Evolutionary conservation across 2,888 invertebrate genomes (phyloP).

Genomic region (Volucella bombylans): DNA sequence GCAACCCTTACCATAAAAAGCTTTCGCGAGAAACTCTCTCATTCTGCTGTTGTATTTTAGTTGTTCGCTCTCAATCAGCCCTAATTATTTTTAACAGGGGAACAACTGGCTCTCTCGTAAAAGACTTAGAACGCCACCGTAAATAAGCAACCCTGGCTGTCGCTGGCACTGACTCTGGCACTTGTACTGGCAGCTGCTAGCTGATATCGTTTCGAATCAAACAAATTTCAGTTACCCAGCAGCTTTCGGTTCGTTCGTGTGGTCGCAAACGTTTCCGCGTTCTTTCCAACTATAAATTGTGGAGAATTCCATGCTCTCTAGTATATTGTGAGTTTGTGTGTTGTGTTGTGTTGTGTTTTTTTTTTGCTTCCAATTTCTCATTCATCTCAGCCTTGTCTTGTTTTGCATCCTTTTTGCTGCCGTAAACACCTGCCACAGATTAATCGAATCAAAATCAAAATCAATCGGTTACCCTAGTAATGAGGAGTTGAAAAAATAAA

Average conservation of each 20-base stretch:
- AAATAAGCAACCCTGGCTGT: constrained; percentile 60
- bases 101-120: neutral
- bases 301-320: constrained; percentile 45
- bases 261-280: constrained; percentile 30
- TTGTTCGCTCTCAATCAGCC: constrained; percentile 26
- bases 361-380: constrained; percentile 31
- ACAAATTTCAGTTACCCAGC: constrained; percentile 68
- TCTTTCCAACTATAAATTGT: constrained; percentile 44
- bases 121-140: constrained; percentile 11
- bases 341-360: too few species aligned
- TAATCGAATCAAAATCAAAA: constrained; percentile 53
- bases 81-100: constrained; percentile 8
- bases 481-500: neutral
- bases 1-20: constrained; percentile 34
- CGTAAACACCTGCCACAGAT: constrained; percentile 1
- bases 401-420: neutral
- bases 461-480: constrained; percentile 11
- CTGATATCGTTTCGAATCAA: constrained; percentile 41
- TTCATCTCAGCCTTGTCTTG: neutral
- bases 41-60: neutral
- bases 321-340: constrained; percentile 6
- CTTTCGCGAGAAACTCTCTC: constrained; percentile 3
- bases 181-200: constrained; percentile 11
- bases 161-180: too few species aligned
- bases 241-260: constrained; percentile 65